Conservation (phyloP, 2,888 invertebrate genomes). For the Hylaea fasciaria region DNA sequence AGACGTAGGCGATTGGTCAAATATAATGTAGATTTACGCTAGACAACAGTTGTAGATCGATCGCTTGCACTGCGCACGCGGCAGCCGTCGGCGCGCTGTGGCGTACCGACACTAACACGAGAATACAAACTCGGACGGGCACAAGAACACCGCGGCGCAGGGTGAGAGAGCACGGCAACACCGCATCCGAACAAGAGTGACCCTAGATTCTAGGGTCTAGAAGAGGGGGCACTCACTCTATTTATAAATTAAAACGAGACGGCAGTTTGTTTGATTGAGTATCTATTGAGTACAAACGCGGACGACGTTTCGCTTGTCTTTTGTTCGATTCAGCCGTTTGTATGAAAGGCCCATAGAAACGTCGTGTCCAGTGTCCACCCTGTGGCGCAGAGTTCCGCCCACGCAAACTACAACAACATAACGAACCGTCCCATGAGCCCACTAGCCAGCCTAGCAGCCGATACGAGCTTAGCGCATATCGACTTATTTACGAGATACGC, state of each 20-base stretch:
- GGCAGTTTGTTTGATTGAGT: too few species aligned
- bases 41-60: slow-evolving; percentile 46
- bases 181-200: too few species aligned
- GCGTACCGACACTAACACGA: background rate
- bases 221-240: too few species aligned
- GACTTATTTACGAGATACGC: slow-evolving; percentile 5
- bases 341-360: too few species aligned
- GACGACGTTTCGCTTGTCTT: too few species aligned
- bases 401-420: slow-evolving; percentile 18
- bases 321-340: too few species aligned
- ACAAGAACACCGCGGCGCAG: background rate
- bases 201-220: too few species aligned
- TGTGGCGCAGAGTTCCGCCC: background rate
- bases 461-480: slow-evolving; percentile 24
- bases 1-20: slow-evolving; percentile 75
- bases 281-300: too few species aligned
- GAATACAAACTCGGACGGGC: background rate
- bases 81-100: slow-evolving; percentile 15
- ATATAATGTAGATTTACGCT: slow-evolving; percentile 52
- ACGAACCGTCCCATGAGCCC: slow-evolving; percentile 28
- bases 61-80: slow-evolving; percentile 21
- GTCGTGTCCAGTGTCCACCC: too few species aligned
- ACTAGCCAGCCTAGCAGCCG: slow-evolving; percentile 38
- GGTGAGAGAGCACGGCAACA: too few species aligned
- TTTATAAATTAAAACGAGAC: too few species aligned